phyloP scores from a whole-genome alignment of 1,140 invertebrate species.

The Lanistes nyassanus region DNA sequence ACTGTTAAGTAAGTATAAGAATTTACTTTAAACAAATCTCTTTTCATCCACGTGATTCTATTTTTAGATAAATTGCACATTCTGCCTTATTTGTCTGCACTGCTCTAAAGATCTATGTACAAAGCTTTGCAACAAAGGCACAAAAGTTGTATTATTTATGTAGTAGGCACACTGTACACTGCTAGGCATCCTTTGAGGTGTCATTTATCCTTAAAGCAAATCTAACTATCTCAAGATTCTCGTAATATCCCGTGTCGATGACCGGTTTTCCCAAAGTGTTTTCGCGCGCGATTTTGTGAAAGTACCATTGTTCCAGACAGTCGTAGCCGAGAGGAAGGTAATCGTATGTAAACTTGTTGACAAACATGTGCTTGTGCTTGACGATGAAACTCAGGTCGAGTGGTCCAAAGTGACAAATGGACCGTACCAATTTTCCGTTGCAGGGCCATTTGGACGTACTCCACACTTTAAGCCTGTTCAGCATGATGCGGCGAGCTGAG shows the following conservation, averaged over 20 bases:
- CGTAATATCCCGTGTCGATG: slow-evolving; percentile 27
- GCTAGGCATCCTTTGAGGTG: too few species aligned
- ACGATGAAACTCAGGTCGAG: slow-evolving; percentile 38
- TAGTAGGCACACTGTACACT: too few species aligned
- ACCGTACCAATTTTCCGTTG: slow-evolving; percentile 34
- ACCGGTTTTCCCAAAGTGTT: not conserved
- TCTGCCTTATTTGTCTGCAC: too few species aligned
- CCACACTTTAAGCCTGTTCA: slow-evolving; percentile 52
- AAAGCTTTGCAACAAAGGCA: too few species aligned
- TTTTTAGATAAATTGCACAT: too few species aligned
- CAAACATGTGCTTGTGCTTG: slow-evolving; percentile 22
- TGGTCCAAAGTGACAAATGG: slow-evolving; percentile 54
- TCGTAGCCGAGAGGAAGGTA: slow-evolving; percentile 15
- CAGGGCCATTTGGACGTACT: slow-evolving; percentile 15
- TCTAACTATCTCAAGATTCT: slow-evolving; percentile 28
- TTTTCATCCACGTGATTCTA: too few species aligned
- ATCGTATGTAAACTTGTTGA: slow-evolving; percentile 24
- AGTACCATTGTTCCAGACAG: slow-evolving; percentile 26
- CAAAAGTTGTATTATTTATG: too few species aligned
- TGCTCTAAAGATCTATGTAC: too few species aligned
- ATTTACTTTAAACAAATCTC: too few species aligned
- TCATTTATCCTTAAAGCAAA: not conserved
- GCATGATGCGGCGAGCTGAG: not conserved
- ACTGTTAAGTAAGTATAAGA: too few species aligned
- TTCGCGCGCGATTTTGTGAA: slow-evolving; percentile 6